phyloP scores from a whole-genome alignment of 2,797 vertebrate species.

The Rhabdomys pumilio region DNA sequence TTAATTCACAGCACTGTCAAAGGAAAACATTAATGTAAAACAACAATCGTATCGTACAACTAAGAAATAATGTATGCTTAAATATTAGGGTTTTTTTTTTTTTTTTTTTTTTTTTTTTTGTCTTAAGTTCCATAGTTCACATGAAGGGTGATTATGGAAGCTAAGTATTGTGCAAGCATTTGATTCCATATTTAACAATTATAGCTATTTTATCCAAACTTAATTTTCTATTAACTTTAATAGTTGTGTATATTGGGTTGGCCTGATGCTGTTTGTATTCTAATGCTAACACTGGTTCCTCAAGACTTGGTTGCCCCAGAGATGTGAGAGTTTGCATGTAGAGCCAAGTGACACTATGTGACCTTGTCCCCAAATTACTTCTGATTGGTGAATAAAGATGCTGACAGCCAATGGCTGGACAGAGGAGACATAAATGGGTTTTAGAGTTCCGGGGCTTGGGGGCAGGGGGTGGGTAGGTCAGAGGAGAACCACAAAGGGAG shows the following conservation, averaged over 20 bases:
- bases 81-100: background rate
- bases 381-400: background rate
- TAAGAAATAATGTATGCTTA: background rate
- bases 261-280: background rate
- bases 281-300: background rate
- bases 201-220: background rate
- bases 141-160: background rate
- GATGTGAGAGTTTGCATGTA: background rate
- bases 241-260: background rate
- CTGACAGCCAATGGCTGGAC: background rate
- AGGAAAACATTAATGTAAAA: constrained; percentile 36
- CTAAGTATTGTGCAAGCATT: background rate
- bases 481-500: background rate
- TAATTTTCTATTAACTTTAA: background rate
- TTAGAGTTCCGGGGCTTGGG: background rate
- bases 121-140: background rate
- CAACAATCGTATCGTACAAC: background rate
- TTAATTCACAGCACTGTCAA: background rate
- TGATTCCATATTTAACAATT: background rate
- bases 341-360: background rate
- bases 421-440: background rate
- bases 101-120: background rate
- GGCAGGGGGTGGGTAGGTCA: background rate
- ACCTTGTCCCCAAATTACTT: background rate
- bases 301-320: background rate